Base-by-base conservation (phyloP, 1,140 invertebrate species). In the Chrysoperla carnea region DNA sequence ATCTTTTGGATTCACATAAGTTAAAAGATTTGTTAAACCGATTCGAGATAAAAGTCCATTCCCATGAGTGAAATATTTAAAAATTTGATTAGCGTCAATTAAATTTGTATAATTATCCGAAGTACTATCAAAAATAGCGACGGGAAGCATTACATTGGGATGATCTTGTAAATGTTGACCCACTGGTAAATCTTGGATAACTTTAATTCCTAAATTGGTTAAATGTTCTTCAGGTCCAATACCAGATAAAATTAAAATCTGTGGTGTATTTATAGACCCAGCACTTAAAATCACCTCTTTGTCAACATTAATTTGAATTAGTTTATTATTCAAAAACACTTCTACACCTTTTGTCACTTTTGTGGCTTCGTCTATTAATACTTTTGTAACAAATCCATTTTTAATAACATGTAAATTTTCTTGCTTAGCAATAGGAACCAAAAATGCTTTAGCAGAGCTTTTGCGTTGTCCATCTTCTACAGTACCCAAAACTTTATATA, bases 141-240 rank as follows among this genome's bases (percentile, higher is more conserved):
- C 43, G 42, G 14, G 48, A 46, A 8, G 39, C 42, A 11, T 42
- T 43, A 28, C 40, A 50, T 37, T 1, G n/a, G 17, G 52, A 38
- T 72, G 68, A 45, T 71, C 68, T 31, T 69, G 66, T 1, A 81
- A 59, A 52, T 80, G 79, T 3, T 64, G 47, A 0, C 78, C 77
- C 0, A 82, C 75, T 0, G 72, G 69, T 0, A 79, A 52, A 27
- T 78, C 64, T 4, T 49, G 17, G 0, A 64, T 37, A 0, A 69
- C 41, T 0, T 48, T 27, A 28, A 74, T 62, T 0, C 62, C 46
- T 4, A 60, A 37, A 15, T 54, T 38, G 35, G 56, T 28, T 6
- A 74, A 51, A 45, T 75, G 61, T 6, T 63, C 46, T 39, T 50
- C 54, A 0, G 70, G 65, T 31, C 73, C 72, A 12, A 75, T 60